These are phyloP conservation scores for Kryptopterus vitreolus DNA, from an alignment of 2,797 vertebrate species.

Conservation along the genomic window DNA sequence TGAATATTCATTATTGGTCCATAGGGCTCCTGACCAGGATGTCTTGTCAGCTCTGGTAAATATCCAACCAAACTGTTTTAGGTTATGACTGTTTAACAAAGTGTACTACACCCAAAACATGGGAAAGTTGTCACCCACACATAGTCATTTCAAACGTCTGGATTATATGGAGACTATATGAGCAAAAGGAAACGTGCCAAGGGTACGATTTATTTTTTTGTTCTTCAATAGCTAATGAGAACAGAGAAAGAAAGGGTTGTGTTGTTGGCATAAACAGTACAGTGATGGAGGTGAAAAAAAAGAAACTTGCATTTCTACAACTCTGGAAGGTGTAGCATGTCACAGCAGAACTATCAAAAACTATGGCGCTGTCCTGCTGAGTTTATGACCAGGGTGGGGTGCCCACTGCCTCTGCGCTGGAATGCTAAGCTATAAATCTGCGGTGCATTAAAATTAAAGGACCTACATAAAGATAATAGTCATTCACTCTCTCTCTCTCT, in stretches of 20 bases:
- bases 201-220: background rate
- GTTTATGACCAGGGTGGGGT: constrained; percentile 80
- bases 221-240: constrained; percentile 6
- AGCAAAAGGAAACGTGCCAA: background rate
- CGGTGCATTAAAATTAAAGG: constrained; percentile 86
- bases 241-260: constrained; percentile 19
- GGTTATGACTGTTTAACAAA: constrained; percentile 54
- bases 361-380: constrained; percentile 68
- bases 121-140: constrained; percentile 38
- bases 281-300: constrained; percentile 5
- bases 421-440: constrained; percentile 85
- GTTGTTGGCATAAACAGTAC: constrained; percentile 19
- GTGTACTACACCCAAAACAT: constrained; percentile 48
- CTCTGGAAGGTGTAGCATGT: constrained; percentile 68
- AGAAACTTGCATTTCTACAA: constrained; percentile 31
- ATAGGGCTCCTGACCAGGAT: constrained; percentile 65
- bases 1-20: constrained; percentile 55
- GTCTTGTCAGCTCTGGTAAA: constrained; percentile 68
- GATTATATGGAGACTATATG: constrained; percentile 17
- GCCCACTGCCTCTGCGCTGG: constrained; percentile 69
- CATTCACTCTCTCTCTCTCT: constrained; percentile 74
- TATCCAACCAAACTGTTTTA: constrained; percentile 62
- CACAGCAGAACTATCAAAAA: constrained; percentile 69
- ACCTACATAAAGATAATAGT: constrained; percentile 87
- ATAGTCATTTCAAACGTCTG: constrained; percentile 25